Conservation (phyloP, 2,113 vertebrate genomes). For the Eulemur macaco region DNA sequence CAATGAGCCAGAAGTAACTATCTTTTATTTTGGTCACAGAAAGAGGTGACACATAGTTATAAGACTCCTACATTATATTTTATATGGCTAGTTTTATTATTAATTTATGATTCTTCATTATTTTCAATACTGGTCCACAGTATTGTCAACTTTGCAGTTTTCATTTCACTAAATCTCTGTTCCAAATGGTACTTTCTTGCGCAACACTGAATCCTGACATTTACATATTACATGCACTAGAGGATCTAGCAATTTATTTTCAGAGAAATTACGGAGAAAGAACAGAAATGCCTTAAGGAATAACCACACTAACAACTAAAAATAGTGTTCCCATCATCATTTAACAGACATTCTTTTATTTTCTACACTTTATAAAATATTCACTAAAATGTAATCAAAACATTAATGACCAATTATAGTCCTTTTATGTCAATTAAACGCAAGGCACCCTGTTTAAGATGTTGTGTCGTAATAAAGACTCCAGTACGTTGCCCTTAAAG, state of each 20-base stretch:
- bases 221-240: neutral
- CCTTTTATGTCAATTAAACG: neutral
- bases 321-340: neutral
- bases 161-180: neutral
- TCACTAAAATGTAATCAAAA: neutral
- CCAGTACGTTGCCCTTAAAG: neutral
- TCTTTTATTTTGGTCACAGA: neutral
- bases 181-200: neutral
- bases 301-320: neutral
- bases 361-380: neutral
- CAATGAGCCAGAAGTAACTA: neutral
- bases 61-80: neutral
- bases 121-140: neutral
- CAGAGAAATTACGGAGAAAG: slow-evolving; percentile 10
- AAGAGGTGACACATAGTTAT: neutral
- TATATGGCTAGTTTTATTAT: neutral
- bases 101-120: slow-evolving; percentile 9
- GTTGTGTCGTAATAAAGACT: neutral
- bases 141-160: neutral
- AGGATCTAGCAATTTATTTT: neutral
- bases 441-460: neutral
- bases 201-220: slow-evolving; percentile 16
- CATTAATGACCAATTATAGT: neutral
- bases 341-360: neutral
- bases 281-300: neutral